These are phyloP conservation scores for Anableps anableps DNA, from an alignment of 2,797 vertebrate species.

Conservation along the genomic window DNA sequence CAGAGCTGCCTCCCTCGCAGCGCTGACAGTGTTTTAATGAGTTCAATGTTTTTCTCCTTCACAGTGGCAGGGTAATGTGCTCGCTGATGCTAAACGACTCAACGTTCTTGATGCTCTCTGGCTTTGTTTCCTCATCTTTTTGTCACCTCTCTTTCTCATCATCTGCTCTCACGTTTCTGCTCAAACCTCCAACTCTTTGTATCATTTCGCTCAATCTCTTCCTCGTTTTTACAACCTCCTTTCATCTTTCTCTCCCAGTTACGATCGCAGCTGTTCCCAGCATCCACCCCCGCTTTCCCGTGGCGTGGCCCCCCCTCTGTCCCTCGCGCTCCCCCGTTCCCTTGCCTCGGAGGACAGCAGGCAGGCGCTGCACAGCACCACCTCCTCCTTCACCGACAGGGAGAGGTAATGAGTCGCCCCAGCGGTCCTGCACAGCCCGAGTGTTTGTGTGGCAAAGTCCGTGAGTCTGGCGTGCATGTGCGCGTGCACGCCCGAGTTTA, in stretches of 20 bases:
- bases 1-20: constrained; percentile 37
- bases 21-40: constrained; percentile 68
- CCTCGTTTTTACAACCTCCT: constrained; percentile 3
- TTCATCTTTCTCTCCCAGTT: constrained; percentile 66
- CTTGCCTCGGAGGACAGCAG: constrained; percentile 85
- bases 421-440: constrained; percentile 39
- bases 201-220: not conserved
- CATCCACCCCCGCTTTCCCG: constrained; percentile 83
- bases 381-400: constrained; percentile 84
- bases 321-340: constrained; percentile 81
- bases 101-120: constrained; percentile 55
- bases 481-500: constrained; percentile 43
- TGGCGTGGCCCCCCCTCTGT: constrained; percentile 80
- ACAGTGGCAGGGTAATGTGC: constrained; percentile 70
- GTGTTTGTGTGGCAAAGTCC: constrained; percentile 31
- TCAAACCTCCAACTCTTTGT: not conserved
- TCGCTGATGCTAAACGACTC: constrained; percentile 66
- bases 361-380: constrained; percentile 84
- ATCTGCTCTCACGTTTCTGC: constrained; percentile 8
- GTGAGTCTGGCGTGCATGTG: constrained; percentile 34
- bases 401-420: constrained; percentile 83
- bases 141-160: constrained; percentile 28
- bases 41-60: constrained; percentile 71
- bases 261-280: constrained; percentile 85
- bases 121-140: constrained; percentile 40